phyloP scores from a whole-genome alignment of 2,888 invertebrate genomes.

The Yponomeuta sedellus region DNA sequence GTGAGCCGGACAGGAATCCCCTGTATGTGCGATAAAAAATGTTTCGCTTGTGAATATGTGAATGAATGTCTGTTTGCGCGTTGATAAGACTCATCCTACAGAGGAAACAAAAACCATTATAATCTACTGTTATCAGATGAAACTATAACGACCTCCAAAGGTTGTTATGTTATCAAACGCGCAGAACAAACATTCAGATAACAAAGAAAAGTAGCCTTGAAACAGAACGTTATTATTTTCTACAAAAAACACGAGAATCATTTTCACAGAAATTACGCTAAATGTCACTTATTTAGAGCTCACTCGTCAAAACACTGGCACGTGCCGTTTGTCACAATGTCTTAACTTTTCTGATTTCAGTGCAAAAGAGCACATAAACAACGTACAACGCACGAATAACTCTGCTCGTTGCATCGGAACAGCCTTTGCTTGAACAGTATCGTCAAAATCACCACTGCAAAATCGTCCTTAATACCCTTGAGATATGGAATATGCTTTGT shows the following conservation, averaged over 20 bases:
- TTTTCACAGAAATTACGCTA: not conserved
- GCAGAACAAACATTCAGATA: not conserved
- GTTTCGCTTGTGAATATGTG: not conserved
- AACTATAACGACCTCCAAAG: not conserved
- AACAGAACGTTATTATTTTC: not conserved
- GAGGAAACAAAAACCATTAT: not conserved
- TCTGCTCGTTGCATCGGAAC: not conserved
- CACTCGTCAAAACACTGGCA: not conserved
- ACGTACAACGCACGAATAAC: not conserved
- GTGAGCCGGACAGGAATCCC: constrained; percentile 35
- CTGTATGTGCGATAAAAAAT: not conserved
- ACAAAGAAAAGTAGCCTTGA: not conserved
- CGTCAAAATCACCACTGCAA: not conserved
- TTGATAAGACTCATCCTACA: not conserved
- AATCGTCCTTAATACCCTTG: not conserved
- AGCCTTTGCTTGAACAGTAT: not conserved
- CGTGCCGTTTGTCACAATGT: not conserved
- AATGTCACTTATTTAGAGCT: not conserved
- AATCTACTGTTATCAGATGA: not conserved
- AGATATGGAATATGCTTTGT: not conserved
- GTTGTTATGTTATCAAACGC: not conserved
- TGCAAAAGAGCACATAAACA: not conserved
- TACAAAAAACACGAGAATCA: not conserved
- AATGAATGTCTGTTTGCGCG: not conserved
- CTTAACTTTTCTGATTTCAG: constrained; percentile 3